phyloP scores from a whole-genome alignment of 2,888 invertebrate genomes.

The Pristionchus mayeri region DNA sequence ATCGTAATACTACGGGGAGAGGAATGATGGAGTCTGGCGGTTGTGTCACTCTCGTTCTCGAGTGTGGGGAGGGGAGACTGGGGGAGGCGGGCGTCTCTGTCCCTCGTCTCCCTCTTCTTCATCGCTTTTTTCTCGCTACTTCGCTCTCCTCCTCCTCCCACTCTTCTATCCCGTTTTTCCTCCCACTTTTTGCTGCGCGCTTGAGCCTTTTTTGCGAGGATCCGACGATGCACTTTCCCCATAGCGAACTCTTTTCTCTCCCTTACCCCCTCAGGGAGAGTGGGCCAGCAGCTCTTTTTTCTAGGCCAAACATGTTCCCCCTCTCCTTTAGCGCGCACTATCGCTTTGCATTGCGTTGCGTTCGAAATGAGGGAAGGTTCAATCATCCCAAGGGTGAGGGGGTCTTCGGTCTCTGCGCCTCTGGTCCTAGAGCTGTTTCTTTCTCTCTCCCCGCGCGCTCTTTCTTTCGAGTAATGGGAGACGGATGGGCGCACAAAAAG shows the following conservation, averaged over 20 bases:
- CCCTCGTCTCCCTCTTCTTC: constrained; percentile 26
- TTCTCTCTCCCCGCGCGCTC: neutral
- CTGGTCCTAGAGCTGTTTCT: no score
- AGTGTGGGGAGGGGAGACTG: neutral
- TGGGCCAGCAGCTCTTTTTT: constrained; percentile 18
- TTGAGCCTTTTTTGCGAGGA: constrained; percentile 22
- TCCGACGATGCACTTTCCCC: neutral
- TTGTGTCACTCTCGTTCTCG: neutral
- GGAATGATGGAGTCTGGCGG: neutral
- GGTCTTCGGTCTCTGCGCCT: no score
- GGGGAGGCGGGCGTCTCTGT: constrained; percentile 24
- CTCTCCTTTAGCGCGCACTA: neutral
- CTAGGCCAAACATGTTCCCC: constrained; percentile 41
- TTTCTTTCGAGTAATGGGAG: neutral
- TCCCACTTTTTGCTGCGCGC: neutral
- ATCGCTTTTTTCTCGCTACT: constrained; percentile 5
- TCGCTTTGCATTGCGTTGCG: neutral
- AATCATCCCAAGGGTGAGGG: neutral
- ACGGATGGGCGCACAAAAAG: neutral
- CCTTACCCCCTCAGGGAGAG: neutral
- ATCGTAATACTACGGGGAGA: neutral
- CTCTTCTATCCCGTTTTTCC: neutral
- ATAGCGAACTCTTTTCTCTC: neutral
- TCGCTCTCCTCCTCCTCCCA: neutral
- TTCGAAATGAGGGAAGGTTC: constrained; percentile 3